Conservation (phyloP, 2,797 vertebrate species). For the Anomalospiza imberbis region DNA sequence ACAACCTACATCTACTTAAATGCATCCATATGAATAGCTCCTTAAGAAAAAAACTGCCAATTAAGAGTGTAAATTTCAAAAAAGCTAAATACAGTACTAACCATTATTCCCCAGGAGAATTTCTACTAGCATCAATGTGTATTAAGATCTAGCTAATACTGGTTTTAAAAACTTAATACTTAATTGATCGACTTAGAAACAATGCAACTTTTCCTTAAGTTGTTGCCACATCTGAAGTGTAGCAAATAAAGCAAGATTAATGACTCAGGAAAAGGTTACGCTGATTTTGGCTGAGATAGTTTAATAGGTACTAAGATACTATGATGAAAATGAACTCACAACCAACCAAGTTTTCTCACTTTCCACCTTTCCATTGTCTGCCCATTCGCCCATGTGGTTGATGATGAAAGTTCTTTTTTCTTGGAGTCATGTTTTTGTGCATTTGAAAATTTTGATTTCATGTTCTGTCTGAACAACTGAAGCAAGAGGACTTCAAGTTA, state of each 20-base stretch:
- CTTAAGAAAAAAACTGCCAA: not conserved
- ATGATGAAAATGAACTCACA: not conserved
- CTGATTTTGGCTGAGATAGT: not conserved
- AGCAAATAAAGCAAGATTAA: not conserved
- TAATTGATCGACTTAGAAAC: not conserved
- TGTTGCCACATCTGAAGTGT: not conserved
- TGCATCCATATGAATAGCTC: not conserved
- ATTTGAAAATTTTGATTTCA: not conserved
- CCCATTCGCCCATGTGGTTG: not conserved
- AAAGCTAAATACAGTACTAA: not conserved
- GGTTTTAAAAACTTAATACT: not conserved
- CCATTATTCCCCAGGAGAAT: not conserved
- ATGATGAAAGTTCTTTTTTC: not conserved
- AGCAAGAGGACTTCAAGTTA: not conserved
- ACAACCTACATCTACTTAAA: not conserved
- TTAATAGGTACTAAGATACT: not conserved
- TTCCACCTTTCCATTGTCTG: not conserved
- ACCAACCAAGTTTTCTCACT: not conserved
- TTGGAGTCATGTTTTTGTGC: not conserved
- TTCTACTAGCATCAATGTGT: not conserved
- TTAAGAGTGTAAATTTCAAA: not conserved
- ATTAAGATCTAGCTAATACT: not conserved
- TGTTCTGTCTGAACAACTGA: not conserved
- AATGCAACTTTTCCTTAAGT: not conserved
- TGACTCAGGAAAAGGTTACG: not conserved